Evolutionary conservation across 2,888 invertebrate genomes (phyloP).

Genomic region (Harpagoxenus sublaevis): DNA sequence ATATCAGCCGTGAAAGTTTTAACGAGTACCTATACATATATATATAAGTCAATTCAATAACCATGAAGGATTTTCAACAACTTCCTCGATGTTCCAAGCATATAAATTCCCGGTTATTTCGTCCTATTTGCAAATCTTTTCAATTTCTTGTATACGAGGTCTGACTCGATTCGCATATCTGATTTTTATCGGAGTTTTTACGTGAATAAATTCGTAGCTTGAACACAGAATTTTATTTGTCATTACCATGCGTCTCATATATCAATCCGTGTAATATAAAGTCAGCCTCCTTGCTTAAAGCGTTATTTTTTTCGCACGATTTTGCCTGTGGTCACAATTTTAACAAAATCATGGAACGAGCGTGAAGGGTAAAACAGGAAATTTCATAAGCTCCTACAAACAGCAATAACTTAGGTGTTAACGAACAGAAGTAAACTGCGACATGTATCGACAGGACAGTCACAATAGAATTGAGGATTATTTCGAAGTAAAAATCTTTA

Average conservation of each 20-base stretch:
- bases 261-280: background rate
- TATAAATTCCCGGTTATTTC: background rate
- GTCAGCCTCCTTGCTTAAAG: background rate
- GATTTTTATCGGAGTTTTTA: background rate
- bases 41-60: background rate
- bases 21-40: background rate
- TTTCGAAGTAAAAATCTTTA: background rate
- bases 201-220: slow-evolving; percentile 9
- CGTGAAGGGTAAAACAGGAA: slow-evolving; percentile 17
- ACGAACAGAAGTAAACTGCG: slow-evolving; percentile 19
- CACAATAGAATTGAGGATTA: background rate
- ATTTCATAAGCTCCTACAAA: slow-evolving; percentile 60
- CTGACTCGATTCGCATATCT: background rate
- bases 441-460: slow-evolving; percentile 15
- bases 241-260: background rate
- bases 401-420: slow-evolving; percentile 37
- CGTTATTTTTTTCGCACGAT: background rate
- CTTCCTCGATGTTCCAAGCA: background rate
- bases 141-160: background rate
- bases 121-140: background rate
- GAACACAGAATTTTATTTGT: slow-evolving; percentile 4
- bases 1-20: slow-evolving; percentile 8
- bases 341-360: background rate
- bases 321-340: background rate
- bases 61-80: background rate